Evolutionary conservation across 2,888 invertebrate species (phyloP), one percentile per base, ranked within the genome.

Genomic region (Alcis repandata): DNA sequence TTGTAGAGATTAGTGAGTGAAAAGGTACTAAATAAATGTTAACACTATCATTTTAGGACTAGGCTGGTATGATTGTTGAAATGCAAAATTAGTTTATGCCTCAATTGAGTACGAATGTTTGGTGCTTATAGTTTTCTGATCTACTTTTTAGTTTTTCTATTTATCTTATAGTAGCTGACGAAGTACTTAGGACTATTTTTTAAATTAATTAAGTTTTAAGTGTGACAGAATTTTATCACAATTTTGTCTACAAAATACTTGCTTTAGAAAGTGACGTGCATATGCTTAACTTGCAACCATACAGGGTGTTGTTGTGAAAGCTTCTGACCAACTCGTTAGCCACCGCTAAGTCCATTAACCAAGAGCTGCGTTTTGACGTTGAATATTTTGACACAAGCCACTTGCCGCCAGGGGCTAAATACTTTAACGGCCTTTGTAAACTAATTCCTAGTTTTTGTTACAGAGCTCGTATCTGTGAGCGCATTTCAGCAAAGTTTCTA

Each of bases 311-410:
- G 68, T 65, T 63, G 63, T 59, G 45, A 67, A 70, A 68, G 71
- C 71, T 73, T 72, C 60, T 56, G 54, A 49, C 49, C 79, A 80
- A 84, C 83, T 88, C 81, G 85, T 85, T 79, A 79, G 80, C 79
- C 74, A 78, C 76, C 79, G 79, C 76, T 87, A 87, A 90, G 83
- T 89, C 82, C 82, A 89, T 90, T 91, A 90, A 74, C 78, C 79
- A 80, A 81, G 79, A 79, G 79, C 76, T 76, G 75, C 83, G 84
- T 89, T 90, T 87, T 86, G 85, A 84, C 82, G 79, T 77, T 73
- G 79, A 79, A 84, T 84, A 85, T 87, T 86, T 85, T 81, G 82
- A 80, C 80, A 78, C 82, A 79, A 77, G 78, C 73, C 79, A 79
- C 79, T 83, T 79, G 77, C 79, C 82, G 83, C 83, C 83, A 83